phyloP scores from a whole-genome alignment of 2,888 invertebrate species.

The Epiperipatus broadwayi region DNA sequence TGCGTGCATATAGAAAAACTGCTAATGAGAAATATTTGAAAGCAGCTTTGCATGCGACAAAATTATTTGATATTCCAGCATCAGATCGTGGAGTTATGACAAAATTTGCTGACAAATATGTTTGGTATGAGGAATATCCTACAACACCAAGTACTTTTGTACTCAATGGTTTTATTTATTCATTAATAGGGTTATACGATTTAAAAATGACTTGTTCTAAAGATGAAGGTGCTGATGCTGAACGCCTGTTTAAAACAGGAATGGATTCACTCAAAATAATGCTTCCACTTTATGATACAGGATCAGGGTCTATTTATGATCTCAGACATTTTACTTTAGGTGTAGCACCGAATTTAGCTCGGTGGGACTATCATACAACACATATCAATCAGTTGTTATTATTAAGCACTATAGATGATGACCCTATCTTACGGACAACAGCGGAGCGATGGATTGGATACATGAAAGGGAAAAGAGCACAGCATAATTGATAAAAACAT shows the following conservation, averaged over 20 bases:
- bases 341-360: conserved; percentile 74
- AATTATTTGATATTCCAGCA: conserved; percentile 52
- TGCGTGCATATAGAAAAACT: conserved; percentile 59
- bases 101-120: conserved; percentile 58
- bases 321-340: conserved; percentile 75
- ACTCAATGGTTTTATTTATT: conserved; percentile 94
- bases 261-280: conserved; percentile 67
- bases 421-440: conserved; percentile 57
- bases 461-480: conserved; percentile 79
- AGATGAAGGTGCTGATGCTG: conserved; percentile 44
- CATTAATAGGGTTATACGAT: conserved; percentile 85
- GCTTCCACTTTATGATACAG: conserved; percentile 77
- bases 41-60: conserved; percentile 58
- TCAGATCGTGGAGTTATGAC: conserved; percentile 63
- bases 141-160: conserved; percentile 85
- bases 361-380: conserved; percentile 98
- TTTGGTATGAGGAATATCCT: conserved; percentile 98
- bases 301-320: conserved; percentile 88
- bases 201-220: conserved; percentile 39
- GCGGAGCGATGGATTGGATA: conserved; percentile 85
- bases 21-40: conserved; percentile 53
- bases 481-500: conserved; percentile 52
- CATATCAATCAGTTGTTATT: conserved; percentile 75
- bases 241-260: conserved; percentile 57
- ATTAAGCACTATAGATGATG: conserved; percentile 59